Evolutionary conservation across 2,113 vertebrate genomes (phyloP).

Genomic region (Natator depressus): DNA sequence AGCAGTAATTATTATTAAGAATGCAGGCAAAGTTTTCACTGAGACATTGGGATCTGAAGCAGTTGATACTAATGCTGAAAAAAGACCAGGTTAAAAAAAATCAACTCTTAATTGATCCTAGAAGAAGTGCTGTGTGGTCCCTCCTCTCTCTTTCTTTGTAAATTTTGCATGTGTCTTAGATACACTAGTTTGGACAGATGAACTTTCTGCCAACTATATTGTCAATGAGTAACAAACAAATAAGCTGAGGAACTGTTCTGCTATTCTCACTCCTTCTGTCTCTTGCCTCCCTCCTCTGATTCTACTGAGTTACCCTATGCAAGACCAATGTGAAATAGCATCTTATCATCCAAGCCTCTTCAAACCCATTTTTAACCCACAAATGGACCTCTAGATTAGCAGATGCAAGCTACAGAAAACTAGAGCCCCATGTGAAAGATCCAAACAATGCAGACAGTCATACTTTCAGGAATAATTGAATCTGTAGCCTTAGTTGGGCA

Average conservation of each 20-base stretch:
- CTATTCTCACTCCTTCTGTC: not conserved
- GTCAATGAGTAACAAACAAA: not conserved
- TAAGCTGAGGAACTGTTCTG: not conserved
- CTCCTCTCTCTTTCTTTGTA: not conserved
- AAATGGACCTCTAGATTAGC: not conserved
- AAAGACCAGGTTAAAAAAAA: not conserved
- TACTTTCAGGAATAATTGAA: not conserved
- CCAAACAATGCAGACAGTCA: not conserved
- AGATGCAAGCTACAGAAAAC: not conserved
- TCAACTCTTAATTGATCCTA: not conserved
- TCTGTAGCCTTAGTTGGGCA: not conserved
- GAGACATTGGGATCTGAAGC: not conserved
- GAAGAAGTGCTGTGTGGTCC: too few species aligned
- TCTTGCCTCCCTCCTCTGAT: not conserved
- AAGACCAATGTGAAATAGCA: not conserved
- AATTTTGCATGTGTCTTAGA: not conserved
- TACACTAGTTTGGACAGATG: fast-evolving
- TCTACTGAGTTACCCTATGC: not conserved
- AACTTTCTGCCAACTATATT: not conserved
- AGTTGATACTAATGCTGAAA: not conserved
- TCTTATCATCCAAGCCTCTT: not conserved
- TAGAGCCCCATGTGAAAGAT: not conserved
- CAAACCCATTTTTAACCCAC: not conserved
- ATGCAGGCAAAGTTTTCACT: not conserved
- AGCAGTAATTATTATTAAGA: not conserved